Conservation (phyloP, 2,797 vertebrate species). For the Pseudomugil gertrudae region DNA sequence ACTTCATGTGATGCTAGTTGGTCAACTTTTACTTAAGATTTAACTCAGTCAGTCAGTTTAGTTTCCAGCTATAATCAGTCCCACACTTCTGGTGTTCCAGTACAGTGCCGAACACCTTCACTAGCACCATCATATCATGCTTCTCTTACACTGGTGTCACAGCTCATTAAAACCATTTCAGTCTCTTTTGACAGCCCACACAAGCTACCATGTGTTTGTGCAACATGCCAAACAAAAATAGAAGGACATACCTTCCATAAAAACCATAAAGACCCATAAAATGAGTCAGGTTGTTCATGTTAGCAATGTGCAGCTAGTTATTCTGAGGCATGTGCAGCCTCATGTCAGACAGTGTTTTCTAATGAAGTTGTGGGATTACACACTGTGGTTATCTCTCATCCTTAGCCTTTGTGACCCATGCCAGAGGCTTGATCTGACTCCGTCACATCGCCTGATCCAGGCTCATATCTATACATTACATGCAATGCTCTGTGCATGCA, state of each 20-base stretch:
- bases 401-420: constrained; percentile 46
- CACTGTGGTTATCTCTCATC: constrained; percentile 19
- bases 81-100: neutral
- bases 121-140: constrained; percentile 26
- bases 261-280: constrained; percentile 2
- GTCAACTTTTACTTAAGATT: constrained; percentile 25
- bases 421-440: constrained; percentile 39
- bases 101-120: neutral
- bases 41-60: neutral
- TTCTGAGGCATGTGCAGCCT: neutral
- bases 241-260: neutral
- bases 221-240: neutral
- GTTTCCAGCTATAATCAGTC: neutral
- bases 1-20: constrained; percentile 4
- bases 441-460: constrained; percentile 36
- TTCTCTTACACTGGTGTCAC: constrained; percentile 48
- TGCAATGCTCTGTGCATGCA: neutral
- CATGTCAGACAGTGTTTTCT: constrained; percentile 2
- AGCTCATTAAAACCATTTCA: constrained; percentile 58
- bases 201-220: constrained; percentile 26
- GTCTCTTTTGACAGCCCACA: constrained; percentile 50
- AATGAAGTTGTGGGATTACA: constrained; percentile 21
- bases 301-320: constrained; percentile 3
- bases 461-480: constrained; percentile 29
- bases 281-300: too few relatives aligned